Base-by-base conservation (phyloP, 2,797 vertebrate species). In the Sebastes goodei region DNA sequence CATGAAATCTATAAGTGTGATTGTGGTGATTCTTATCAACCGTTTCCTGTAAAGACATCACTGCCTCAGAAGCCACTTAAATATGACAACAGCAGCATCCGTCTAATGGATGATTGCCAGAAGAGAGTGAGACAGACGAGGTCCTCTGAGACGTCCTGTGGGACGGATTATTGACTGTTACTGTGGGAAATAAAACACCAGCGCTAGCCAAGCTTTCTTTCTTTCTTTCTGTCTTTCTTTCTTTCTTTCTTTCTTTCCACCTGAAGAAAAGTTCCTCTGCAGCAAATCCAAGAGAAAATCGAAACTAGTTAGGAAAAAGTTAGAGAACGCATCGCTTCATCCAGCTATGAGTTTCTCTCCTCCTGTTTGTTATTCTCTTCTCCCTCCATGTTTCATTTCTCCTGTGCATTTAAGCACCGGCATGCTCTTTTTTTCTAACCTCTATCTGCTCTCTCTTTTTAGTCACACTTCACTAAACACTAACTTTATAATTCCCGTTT, bases 401-500 rank as follows among this genome's bases (percentile, higher is more conserved):
- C 53, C 15, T 4, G 42, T 63, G 71, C 46, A 25, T 64, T 61
- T 69, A 42, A 29, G 2, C 53, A 35, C 29, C 7, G 25, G 14
- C 63, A 32, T 7, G n/a, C 59, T 77, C n/a, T 63, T 35, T 35
- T 14, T 64, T 32, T 57, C 61, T 38, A 10, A 69, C 60, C 71
- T 76, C 62, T 66, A 8, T 67, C 80, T 57, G 63, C 80, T 83
- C 68, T 20, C 42, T 38, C 35, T 38, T 38, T 65, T 10, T 62
- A 55, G 74, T 83, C 71, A 81, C 76, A 59, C 85, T 83, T 88
- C 67, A 75, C 76, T 67, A 73, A 85, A 85, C 85, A 49, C 66
- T 86, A 89, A 89, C 89, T 78, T 85, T 29, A 68, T 65, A 80
- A 89, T 78, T 88, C 78, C 75, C 25, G 12, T 11, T 25, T 33